These are phyloP conservation scores for Rhinolophus ferrumequinum DNA, from an alignment of 2,113 vertebrate species.

Conservation along the genomic window DNA sequence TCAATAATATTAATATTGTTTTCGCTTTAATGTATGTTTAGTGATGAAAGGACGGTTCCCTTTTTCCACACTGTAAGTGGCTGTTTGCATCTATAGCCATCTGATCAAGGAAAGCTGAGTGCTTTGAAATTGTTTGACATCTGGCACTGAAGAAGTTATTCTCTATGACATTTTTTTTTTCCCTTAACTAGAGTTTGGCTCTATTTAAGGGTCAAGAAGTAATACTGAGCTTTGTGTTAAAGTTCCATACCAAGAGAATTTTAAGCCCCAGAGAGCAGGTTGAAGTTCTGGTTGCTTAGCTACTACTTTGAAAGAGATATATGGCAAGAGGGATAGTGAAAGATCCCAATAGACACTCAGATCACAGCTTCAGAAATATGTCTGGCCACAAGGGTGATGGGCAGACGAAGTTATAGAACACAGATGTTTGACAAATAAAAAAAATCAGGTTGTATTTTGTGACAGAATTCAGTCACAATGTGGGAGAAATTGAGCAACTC, in stretches of 20 bases:
- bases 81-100: neutral
- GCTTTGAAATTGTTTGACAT: neutral
- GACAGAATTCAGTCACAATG: neutral
- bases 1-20: neutral
- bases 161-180: neutral
- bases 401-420: rapidly evolving
- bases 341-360: neutral
- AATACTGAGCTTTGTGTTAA: neutral
- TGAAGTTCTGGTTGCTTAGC: neutral
- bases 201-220: neutral
- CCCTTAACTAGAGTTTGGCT: neutral
- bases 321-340: neutral
- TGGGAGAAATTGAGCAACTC: neutral
- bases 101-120: neutral
- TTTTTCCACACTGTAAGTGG: neutral
- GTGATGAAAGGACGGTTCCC: neutral
- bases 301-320: neutral
- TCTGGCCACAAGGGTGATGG: neutral
- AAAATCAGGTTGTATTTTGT: neutral
- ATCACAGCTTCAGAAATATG: neutral
- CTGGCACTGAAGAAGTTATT: neutral
- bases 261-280: neutral
- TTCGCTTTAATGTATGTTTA: neutral
- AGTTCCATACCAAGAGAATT: neutral
- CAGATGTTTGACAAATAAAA: neutral